Base-by-base conservation (phyloP, 2,888 invertebrate genomes). In the Cerastoderma edule region DNA sequence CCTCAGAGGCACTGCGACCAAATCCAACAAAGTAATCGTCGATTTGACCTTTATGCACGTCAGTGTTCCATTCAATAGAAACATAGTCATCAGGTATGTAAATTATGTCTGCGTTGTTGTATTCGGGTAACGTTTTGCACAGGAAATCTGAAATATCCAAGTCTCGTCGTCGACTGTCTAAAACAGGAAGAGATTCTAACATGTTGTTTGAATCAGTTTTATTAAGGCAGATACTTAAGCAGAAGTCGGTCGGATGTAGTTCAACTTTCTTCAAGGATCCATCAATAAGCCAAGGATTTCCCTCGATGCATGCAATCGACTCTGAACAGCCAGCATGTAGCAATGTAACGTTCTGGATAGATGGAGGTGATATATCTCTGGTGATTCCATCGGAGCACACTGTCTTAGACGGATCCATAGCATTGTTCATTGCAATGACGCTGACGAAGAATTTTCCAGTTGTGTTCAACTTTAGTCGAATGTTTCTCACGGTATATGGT, bases 371-470 rank as follows among this genome's bases (percentile, higher is more conserved):
- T 3, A 48, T 48, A 48, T 72, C 76, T 22, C 69, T 44, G 5
- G 64, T 76, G 22, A 89, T 75, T 5, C 89, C 89, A 65, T 88
- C 85, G 27, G 88, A 87, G 77, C 88, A 89, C 16, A 75, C 85
- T 13, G 79, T 66, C 8, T 53, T 33, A 2, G 88, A 88, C 4
- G 87, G 83, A 16, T 67, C 80, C 75, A 86, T 64, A 6, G 88
- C 89, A 63, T 83, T 76, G 69, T 89, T 89, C 57, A 80, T 85
- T 13, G 89, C 88, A n/a, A 88, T 72, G 28, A 89, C 83, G 2
- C 86, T 82, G 13, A 74, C 64, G 57, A 72, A 80, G 44, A 78
- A 84, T 28, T 77, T 79, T 6, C 87, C 88, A 19, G 70, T 72
- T 24, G 32, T 32, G 16, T 69, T 72, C 1, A 65, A 22, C 0